Evolutionary conservation across 2,888 invertebrate genomes (phyloP).

Genomic region (Philaethria dido): DNA sequence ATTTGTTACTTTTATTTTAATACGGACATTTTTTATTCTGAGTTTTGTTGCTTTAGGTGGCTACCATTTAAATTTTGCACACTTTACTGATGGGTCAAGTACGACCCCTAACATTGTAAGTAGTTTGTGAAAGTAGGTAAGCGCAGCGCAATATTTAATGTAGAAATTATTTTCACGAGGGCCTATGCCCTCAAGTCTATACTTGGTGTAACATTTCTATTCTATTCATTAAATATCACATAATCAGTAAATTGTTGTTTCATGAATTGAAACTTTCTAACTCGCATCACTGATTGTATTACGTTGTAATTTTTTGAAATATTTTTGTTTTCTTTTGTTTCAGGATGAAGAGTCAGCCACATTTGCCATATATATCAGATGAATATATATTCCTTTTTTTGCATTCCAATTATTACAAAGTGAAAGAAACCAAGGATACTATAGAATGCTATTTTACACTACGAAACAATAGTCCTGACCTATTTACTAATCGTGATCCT

Average conservation of each 20-base stretch:
- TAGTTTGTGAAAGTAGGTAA: conserved; percentile 12
- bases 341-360: conserved; percentile 85
- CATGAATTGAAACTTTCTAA: not conserved
- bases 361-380: conserved; percentile 85
- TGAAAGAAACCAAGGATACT: conserved; percentile 77
- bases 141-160: conserved; percentile 6
- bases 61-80: conserved; percentile 27
- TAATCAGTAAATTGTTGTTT: no score
- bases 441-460: conserved; percentile 83
- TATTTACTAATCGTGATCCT: conserved; percentile 85
- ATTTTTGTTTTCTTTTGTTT: conserved; percentile 49
- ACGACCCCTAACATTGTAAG: conserved; percentile 16
- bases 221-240: not conserved
- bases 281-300: not conserved
- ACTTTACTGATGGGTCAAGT: conserved; percentile 32
- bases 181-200: no score
- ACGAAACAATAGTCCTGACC: conserved; percentile 81
- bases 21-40: conserved; percentile 26
- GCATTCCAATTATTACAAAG: conserved; percentile 83
- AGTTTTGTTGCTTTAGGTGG: conserved; percentile 24
- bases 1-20: conserved; percentile 33
- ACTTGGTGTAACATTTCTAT: not conserved
- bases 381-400: conserved; percentile 86
- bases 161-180: not conserved
- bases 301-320: not conserved